Evolutionary conservation across 37 sponge, comb jelly and placozoan species (phyloP).

Genomic region (Halichondria panicea): DNA sequence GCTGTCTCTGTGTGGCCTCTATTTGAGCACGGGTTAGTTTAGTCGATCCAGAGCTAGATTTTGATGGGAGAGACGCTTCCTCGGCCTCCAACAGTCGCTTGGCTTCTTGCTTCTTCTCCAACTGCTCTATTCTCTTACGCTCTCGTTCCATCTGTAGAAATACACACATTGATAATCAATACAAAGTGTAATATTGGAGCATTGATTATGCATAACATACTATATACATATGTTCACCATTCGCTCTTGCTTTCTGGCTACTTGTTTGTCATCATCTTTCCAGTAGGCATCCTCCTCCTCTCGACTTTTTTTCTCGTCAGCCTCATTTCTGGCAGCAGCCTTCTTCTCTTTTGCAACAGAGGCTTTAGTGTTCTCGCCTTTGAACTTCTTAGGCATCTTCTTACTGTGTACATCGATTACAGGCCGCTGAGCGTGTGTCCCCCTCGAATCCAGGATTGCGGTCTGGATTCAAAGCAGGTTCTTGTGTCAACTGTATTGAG

Average conservation of each 20-base stretch:
- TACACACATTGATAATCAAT: neutral
- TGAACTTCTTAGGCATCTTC: constrained; percentile 85
- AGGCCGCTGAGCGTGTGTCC: too few relatives aligned
- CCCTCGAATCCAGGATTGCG: too few relatives aligned
- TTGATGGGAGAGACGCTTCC: constrained; percentile 58
- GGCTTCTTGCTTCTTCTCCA: constrained; percentile 63
- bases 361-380: constrained; percentile 88
- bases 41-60: constrained; percentile 33
- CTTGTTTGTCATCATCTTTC: constrained; percentile 90
- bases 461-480: too few relatives aligned
- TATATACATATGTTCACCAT: constrained; percentile 52
- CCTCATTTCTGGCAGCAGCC: constrained; percentile 50
- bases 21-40: constrained; percentile 82
- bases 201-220: neutral
- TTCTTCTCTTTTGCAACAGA: constrained; percentile 78
- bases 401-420: neutral
- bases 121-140: constrained; percentile 66
- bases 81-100: constrained; percentile 75
- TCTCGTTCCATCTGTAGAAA: constrained; percentile 75
- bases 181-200: neutral
- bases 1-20: constrained; percentile 23
- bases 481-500: too few relatives aligned
- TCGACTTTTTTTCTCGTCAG: constrained; percentile 46
- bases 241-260: constrained; percentile 82
- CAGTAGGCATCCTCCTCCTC: constrained; percentile 89